Conservation (phyloP, 2,113 vertebrate genomes). For the Bungarus multicinctus region DNA sequence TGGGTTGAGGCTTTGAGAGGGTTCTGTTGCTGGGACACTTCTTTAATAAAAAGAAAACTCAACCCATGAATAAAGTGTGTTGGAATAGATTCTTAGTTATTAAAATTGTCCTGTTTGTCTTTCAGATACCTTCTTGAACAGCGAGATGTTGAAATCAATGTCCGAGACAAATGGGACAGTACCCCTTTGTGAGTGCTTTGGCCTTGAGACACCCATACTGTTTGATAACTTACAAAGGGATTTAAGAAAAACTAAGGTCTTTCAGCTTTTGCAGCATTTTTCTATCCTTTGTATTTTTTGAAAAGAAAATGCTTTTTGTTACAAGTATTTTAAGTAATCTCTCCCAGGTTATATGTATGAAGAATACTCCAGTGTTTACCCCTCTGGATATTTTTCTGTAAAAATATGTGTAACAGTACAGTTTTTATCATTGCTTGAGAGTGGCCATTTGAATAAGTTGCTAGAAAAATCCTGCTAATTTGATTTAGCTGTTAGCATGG, state of each 20-base stretch:
- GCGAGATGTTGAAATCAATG: constrained; percentile 94
- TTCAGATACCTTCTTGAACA: constrained; percentile 93
- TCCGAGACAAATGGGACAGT: constrained; percentile 97
- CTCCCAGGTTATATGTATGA: too few species aligned
- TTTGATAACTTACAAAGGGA: background rate
- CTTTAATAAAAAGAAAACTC: background rate
- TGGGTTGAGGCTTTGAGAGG: background rate
- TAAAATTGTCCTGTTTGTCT: constrained; percentile 22
- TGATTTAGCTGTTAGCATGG: background rate
- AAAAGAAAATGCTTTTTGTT: background rate
- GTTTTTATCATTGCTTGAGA: background rate
- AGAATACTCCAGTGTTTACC: background rate
- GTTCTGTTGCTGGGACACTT: background rate
- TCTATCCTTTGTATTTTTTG: background rate
- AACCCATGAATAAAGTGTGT: background rate
- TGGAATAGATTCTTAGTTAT: constrained; percentile 13
- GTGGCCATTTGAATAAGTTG: background rate
- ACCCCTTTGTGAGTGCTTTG: constrained; percentile 88
- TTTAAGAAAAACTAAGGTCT: constrained; percentile 24
- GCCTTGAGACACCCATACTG: background rate
- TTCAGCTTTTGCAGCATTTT: background rate
- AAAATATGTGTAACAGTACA: background rate
- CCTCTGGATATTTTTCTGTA: background rate
- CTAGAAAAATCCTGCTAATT: background rate
- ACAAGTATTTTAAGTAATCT: background rate